A percentile compares a stretch with the other conserved stretches of the same genome.
phyloP scores from a whole-genome alignment of 2,797 vertebrate species.

The Argyrosomus regius region DNA sequence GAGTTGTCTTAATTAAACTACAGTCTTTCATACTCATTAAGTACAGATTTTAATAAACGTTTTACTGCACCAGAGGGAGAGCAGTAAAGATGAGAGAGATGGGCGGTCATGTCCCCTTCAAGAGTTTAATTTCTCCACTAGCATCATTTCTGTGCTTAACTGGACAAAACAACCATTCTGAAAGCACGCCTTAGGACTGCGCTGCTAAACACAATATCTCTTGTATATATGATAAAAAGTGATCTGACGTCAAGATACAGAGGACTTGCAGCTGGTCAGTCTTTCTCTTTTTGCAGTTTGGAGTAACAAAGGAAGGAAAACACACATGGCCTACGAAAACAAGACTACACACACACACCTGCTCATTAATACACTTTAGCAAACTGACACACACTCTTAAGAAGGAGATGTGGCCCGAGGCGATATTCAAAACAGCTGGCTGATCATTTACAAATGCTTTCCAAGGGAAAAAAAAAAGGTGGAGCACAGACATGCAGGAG shows the following conservation, averaged over 20 bases:
- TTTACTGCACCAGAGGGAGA: conserved; percentile 54
- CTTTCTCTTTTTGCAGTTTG: conserved; percentile 8
- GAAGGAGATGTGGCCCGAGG: conserved; percentile 32
- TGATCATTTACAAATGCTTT: conserved; percentile 82
- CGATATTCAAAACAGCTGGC: conserved; percentile 76
- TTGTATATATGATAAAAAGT: conserved; percentile 2
- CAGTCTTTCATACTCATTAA: conserved; percentile 61
- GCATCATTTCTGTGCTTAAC: conserved; percentile 51
- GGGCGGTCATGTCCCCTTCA: conserved; percentile 25
- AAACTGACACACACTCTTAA: conserved; percentile 52
- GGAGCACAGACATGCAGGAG: conserved; percentile 19
- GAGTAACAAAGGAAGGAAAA: conserved; percentile 11
- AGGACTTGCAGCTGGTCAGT: conserved; percentile 38
- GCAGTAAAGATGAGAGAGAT: conserved; percentile 48
- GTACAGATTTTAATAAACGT: conserved; percentile 67
- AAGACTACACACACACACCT: conserved; percentile 45
- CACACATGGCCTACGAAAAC: background rate
- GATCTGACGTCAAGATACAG: background rate
- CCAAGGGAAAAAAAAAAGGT: conserved; percentile 59
- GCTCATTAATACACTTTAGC: conserved; percentile 56
- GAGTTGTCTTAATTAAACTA: conserved; percentile 66
- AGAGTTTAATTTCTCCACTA: conserved; percentile 49
- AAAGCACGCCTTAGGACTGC: conserved; percentile 20
- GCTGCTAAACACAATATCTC: conserved; percentile 4
- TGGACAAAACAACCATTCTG: conserved; percentile 34